Percentiles rank a stretch among this genome's conserved stretches.
Conservation (phyloP, 2,113 vertebrate genomes). For the Ursus arctos region DNA sequence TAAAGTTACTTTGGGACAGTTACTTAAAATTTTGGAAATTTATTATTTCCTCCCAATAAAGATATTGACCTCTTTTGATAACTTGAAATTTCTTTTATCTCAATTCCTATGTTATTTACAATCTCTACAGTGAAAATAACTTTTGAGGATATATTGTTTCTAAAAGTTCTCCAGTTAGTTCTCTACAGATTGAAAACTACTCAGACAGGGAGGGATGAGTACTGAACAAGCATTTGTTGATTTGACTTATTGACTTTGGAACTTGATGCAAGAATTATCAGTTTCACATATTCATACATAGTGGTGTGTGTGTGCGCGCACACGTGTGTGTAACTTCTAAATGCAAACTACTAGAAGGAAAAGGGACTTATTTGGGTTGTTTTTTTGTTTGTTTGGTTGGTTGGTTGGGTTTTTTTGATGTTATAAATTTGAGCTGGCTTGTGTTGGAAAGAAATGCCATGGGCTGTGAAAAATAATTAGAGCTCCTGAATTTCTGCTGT, state of each 20-base stretch:
- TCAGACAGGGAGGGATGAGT: not conserved
- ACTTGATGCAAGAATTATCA: not conserved
- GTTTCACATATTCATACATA: not conserved
- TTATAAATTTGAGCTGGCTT: not conserved
- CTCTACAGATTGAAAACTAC: not conserved
- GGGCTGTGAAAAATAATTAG: not conserved
- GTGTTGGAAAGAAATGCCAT: not conserved
- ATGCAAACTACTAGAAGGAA: not conserved
- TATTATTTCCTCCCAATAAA: not conserved
- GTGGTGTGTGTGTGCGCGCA: not conserved
- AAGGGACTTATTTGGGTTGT: not conserved
- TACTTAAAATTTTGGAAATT: not conserved
- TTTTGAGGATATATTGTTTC: not conserved
- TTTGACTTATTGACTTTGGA: not conserved
- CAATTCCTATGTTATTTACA: not conserved
- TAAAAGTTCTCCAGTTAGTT: not conserved
- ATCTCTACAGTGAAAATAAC: not conserved
- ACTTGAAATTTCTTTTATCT: slow-evolving; percentile 7
- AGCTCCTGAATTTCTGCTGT: not conserved
- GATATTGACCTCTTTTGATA: not conserved
- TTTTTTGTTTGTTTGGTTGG: not conserved
- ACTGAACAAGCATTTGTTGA: slow-evolving; percentile 9
- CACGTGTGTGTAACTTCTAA: not conserved
- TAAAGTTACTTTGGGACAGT: not conserved
- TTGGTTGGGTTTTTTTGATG: not conserved